Evolutionary conservation across 2,888 invertebrate genomes (phyloP).

Genomic region (Odiellus spinosus): DNA sequence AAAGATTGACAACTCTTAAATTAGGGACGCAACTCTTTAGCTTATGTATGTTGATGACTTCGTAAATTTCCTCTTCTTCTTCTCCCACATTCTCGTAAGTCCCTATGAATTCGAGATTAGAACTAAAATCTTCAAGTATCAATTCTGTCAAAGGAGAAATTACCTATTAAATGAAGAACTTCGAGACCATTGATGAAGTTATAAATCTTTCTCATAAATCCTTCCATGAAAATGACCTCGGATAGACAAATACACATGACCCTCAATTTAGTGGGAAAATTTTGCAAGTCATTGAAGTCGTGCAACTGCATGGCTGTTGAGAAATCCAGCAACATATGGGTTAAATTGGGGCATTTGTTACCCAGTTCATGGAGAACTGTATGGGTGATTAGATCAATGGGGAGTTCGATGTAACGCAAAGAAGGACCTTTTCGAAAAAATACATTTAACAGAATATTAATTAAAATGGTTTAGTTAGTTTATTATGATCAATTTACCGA

Average conservation of each 20-base stretch:
- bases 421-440: constrained; percentile 50
- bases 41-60: constrained; percentile 97
- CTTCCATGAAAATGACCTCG: constrained; percentile 99
- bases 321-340: constrained; percentile 91
- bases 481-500: constrained; percentile 35
- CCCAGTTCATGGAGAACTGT: constrained; percentile 92
- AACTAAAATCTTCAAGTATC: not conserved
- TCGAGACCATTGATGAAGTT: constrained; percentile 97
- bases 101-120: constrained; percentile 37
- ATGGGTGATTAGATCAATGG: constrained; percentile 90
- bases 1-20: constrained; percentile 88
- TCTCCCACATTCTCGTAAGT: constrained; percentile 96
- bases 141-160: constrained; percentile 11
- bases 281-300: constrained; percentile 97
- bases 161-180: constrained; percentile 87
- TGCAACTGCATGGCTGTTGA: constrained; percentile 98
- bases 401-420: constrained; percentile 75
- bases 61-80: constrained; percentile 98
- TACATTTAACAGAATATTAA: not conserved
- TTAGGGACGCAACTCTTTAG: constrained; percentile 96
- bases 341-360: constrained; percentile 85
- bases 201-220: constrained; percentile 98
- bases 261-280: constrained; percentile 89
- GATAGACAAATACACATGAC: constrained; percentile 93
- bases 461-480: not conserved